phyloP scores from a whole-genome alignment of 1,140 invertebrate species.

The Spodoptera litura region DNA sequence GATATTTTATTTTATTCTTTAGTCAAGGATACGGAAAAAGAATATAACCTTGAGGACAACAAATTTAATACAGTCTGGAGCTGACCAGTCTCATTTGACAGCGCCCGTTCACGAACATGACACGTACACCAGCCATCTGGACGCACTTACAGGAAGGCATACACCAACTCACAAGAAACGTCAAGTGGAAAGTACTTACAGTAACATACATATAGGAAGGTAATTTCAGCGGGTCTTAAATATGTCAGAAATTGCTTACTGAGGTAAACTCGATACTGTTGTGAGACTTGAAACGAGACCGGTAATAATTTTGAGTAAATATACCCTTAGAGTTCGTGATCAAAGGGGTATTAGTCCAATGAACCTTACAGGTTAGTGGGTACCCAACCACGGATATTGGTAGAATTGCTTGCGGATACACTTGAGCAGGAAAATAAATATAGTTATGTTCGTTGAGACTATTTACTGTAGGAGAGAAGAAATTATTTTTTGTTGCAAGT shows the following conservation, averaged over 20 bases:
- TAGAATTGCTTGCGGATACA: neutral
- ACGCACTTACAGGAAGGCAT: no score
- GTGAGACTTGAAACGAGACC: neutral
- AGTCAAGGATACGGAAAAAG: no score
- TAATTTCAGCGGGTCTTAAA: neutral
- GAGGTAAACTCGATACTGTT: constrained; percentile 14
- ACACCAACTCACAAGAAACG: neutral
- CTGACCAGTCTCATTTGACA: no score
- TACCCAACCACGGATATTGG: neutral
- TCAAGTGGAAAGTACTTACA: neutral
- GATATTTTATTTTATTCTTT: no score
- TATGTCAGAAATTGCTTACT: constrained; percentile 25
- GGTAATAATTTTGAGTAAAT: constrained; percentile 36
- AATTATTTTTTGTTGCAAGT: no score
- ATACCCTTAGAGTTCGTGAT: constrained; percentile 26
- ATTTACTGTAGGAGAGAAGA: no score
- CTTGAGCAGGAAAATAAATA: neutral
- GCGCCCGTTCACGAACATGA: no score
- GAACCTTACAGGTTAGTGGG: constrained; percentile 17
- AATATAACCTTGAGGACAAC: no score
- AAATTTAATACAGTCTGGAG: no score
- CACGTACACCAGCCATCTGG: no score
- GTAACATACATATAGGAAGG: neutral
- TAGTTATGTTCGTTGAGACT: neutral
- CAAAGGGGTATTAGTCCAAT: constrained; percentile 42